Evolutionary conservation across 2,797 vertebrate genomes (phyloP), one percentile per base, ranked within the genome.

Genomic region (Nyctibius grandis): DNA sequence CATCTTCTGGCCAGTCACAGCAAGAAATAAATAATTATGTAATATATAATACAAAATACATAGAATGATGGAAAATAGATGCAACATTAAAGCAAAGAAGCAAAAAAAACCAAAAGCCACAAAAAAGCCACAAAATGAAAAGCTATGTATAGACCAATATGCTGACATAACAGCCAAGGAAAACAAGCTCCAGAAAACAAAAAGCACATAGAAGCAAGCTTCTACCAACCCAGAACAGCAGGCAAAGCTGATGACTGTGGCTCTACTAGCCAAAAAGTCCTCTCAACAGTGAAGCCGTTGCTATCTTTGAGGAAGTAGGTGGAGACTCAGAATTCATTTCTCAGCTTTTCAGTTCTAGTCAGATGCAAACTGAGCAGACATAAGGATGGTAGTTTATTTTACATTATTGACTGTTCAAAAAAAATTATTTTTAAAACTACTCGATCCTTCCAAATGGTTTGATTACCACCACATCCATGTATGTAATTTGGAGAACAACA

Each of bases 301-400:
- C 26, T 42, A 16, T 60, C 50, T 94, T 48, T 86, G 20, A 82
- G 45, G 44, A 94, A 74, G 40, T 47, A 56, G 89, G 36, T 65
- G 63, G 40, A 33, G 17, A 53, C 64, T 90, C 67, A 84, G 73
- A 89, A 89, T 28, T 74, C 40, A 65, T 17, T 88, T 87, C 68
- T 91, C 72, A 65, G 74, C 38, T 40, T 95, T 88, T 78, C 83
- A 90, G 15, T 95, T 74, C 72, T 64, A 91, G 36, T 50, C 82
- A 72, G 40, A 88, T 84, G 88, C 47, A 96, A 93, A 76, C 48
- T 67, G 22, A 85, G 45, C 51, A 90, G 65, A 77, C 42, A 57
- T 84, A 85, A 88, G 56, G 95, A 64, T 53, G 25, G 34, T 7
- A 77, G 20, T 61, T 88, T 88, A 94, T 94, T 96, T 93, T 57